Percentiles rank a stretch among this genome's conserved stretches.
Evolutionary conservation across 2,797 vertebrate species (phyloP).

Genomic region (Micromesistius poutassou): DNA sequence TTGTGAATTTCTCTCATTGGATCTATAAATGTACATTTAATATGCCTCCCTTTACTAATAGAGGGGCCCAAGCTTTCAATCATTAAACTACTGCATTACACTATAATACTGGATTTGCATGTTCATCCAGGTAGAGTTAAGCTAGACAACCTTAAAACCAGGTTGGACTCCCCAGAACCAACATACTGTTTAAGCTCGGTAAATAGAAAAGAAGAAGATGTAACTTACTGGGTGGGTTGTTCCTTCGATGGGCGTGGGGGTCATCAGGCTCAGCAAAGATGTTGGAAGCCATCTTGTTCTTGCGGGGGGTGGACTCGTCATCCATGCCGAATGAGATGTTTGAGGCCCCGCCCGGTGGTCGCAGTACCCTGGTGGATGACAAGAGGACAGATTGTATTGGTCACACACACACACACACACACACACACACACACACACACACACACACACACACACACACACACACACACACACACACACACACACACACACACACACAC

Average conservation of each 20-base stretch:
- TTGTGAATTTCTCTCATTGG: too few species aligned
- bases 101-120: neutral
- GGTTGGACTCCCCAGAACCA: neutral
- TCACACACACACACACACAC: neutral
- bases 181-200: neutral
- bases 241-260: constrained; percentile 76
- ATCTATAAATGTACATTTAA: too few species aligned
- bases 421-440: too few species aligned
- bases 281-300: constrained; percentile 91
- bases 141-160: neutral
- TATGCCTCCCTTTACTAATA: too few species aligned
- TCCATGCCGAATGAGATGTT: constrained; percentile 88
- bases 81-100: neutral
- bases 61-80: neutral
- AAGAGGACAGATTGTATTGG: constrained; percentile 22
- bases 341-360: constrained; percentile 90
- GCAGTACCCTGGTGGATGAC: constrained; percentile 78
- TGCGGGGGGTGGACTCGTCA: constrained; percentile 78
- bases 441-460: too few species aligned
- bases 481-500: too few species aligned
- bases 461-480: too few species aligned
- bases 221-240: constrained; percentile 70
- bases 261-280: constrained; percentile 89
- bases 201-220: neutral
- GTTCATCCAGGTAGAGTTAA: neutral